These are phyloP conservation scores for Epinephelus cyanopodus DNA, from an alignment of 2,113 vertebrate species.

Conservation along the genomic window DNA sequence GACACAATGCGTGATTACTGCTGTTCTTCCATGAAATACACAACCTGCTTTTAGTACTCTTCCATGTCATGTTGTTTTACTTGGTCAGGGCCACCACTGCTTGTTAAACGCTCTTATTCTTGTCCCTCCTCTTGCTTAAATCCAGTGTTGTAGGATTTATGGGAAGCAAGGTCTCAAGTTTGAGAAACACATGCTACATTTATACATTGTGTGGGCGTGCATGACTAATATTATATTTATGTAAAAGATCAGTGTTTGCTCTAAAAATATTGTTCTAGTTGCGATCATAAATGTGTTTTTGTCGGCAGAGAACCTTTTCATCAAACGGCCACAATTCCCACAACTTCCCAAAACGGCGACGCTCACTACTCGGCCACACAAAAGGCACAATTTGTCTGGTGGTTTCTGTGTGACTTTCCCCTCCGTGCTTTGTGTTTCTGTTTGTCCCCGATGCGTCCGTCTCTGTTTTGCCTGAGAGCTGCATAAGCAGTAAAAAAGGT, in stretches of 20 bases:
- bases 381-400: constrained; percentile 11
- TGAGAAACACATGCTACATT: constrained; percentile 4
- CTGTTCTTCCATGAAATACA: no score
- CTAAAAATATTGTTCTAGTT: background rate
- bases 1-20: background rate
- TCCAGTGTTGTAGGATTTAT: background rate
- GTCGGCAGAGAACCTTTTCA: constrained; percentile 5
- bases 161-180: background rate
- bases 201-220: background rate
- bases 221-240: background rate
- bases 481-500: constrained; percentile 8
- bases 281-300: constrained; percentile 1
- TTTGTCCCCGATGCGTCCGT: constrained; percentile 8
- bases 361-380: background rate
- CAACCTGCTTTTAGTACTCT: background rate
- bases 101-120: background rate
- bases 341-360: constrained; percentile 2
- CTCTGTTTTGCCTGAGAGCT: constrained; percentile 19
- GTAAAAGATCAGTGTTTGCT: background rate
- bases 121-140: background rate
- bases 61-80: background rate
- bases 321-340: constrained; percentile 10
- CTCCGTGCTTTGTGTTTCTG: background rate
- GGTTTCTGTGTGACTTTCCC: constrained; percentile 18
- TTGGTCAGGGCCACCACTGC: background rate